phyloP scores from a whole-genome alignment of 2,888 invertebrate species.

The Trissolcus brochymenae region DNA sequence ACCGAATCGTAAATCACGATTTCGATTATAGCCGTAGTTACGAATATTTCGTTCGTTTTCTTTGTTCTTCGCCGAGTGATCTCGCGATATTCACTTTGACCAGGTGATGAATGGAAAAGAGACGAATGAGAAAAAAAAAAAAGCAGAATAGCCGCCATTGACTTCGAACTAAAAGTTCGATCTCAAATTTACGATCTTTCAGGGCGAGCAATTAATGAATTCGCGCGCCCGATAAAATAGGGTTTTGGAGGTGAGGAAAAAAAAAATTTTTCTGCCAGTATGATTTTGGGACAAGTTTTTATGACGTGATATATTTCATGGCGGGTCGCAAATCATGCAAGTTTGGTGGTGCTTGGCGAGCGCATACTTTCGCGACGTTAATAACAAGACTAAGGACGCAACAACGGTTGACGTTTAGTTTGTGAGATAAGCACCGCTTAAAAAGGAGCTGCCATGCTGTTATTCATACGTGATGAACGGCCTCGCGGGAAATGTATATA shows the following conservation, averaged over 20 bases:
- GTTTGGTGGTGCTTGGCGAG: slow-evolving; percentile 46
- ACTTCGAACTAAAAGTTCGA: too few relatives aligned
- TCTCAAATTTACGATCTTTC: too few relatives aligned
- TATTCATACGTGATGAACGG: slow-evolving; percentile 55
- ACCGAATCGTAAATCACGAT: slow-evolving; percentile 3
- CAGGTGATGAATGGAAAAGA: too few relatives aligned
- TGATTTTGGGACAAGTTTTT: not conserved
- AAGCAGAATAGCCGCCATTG: too few relatives aligned
- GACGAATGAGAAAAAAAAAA: too few relatives aligned
- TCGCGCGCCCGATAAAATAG: too few relatives aligned
- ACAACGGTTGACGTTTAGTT: slow-evolving; percentile 55
- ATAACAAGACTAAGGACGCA: slow-evolving; percentile 56
- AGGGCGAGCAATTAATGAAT: too few relatives aligned
- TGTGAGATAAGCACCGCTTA: slow-evolving; percentile 57
- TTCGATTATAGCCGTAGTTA: not conserved
- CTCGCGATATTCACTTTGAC: not conserved
- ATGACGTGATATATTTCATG: not conserved
- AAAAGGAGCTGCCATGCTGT: slow-evolving; percentile 46
- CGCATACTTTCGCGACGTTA: slow-evolving; percentile 59
- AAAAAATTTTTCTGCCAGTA: too few relatives aligned
- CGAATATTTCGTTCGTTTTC: slow-evolving; percentile 3
- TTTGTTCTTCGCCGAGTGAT: not conserved
- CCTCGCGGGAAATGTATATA: slow-evolving; percentile 41
- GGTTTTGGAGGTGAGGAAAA: too few relatives aligned
- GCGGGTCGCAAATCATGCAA: slow-evolving; percentile 54